Conservation (phyloP, 1,140 invertebrate species). For the Copidosoma floridanum region DNA sequence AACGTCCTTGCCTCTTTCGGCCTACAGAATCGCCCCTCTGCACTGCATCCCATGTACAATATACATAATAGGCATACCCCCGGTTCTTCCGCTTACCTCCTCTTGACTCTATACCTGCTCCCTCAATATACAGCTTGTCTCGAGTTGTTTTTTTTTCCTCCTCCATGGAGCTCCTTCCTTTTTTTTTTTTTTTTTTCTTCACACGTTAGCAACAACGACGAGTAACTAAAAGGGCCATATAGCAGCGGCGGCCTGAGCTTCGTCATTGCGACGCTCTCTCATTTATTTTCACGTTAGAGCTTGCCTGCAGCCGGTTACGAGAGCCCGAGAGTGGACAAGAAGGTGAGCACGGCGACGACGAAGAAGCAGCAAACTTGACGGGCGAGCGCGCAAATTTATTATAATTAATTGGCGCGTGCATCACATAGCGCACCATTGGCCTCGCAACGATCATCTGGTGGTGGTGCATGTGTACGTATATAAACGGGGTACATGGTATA, state of each 20-base stretch:
- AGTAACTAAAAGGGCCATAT: constrained; percentile 21
- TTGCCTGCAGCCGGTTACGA: background rate
- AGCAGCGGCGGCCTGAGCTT: constrained; percentile 33
- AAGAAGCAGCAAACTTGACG: too few relatives aligned
- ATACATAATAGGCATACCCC: too few relatives aligned
- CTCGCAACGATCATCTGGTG: too few relatives aligned
- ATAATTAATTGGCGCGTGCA: constrained; percentile 30
- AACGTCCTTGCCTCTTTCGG: constrained; percentile 9
- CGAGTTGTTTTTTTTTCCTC: constrained; percentile 19
- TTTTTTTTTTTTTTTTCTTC: constrained; percentile 2
- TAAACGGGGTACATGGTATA: too few relatives aligned
- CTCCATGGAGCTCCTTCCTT: constrained; percentile 1
- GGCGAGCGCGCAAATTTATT: constrained; percentile 28
- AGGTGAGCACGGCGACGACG: too few relatives aligned
- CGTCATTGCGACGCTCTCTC: constrained; percentile 34
- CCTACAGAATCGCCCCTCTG: too few relatives aligned
- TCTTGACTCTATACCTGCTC: background rate
- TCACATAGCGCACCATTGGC: background rate
- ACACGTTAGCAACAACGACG: background rate
- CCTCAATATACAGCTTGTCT: background rate
- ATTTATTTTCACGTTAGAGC: constrained; percentile 34
- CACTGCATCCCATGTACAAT: too few relatives aligned
- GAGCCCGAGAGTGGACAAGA: too few relatives aligned
- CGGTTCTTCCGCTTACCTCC: background rate
- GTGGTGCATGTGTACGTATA: too few relatives aligned